Evolutionary conservation across 2,888 invertebrate genomes (phyloP), one percentile per base, ranked within the genome.

Genomic region (Idaea dimidiata): DNA sequence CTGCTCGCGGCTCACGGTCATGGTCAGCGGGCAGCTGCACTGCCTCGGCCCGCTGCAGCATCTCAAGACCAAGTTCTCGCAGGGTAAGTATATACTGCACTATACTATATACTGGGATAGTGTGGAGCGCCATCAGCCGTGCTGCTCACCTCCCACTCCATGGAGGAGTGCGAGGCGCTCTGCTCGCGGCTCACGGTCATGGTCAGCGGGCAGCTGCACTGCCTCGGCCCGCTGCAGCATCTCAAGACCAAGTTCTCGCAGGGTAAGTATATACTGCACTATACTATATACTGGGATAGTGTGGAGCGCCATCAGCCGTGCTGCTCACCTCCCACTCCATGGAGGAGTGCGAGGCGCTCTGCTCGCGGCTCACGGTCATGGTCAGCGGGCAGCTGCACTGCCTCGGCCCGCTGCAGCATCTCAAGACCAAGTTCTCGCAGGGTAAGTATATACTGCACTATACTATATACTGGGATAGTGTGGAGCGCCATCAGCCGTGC

Each of bases 1-100:
- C 54, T 97, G 97, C 81, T 95, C 96, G 3, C 92, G 96, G 1
- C 87, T 97, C 72, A 96, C 96, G 54, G 95, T 97, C 64, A 96
- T 97, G 96, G 96, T 96, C 53, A 94, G 94, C 77, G 97, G 96
- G 0, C 89, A 93, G 59, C 94, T 97, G 69, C 93, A 94, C 79
- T 96, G 95, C 75, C 87, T 96, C 56, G 97, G 96, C 2, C 95
- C 95, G 1, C 93, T 95, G 64, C 96, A 96, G 74, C 95, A 96
- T 65, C 79, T 90, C 61, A 89, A 90, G 76, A 90, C 73, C 68
- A 90, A 90, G 71, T 91, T 88, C 79, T 86, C 93, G 93, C 76
- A 96, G 95, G 87, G 94, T 94, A 75, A 94, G 94, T 65, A 53
- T 57, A 24, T 24, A 43, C 43, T 43, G 3, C 16, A n/a, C n/a